A percentile compares a stretch with the other conserved stretches of the same genome.
Conservation (phyloP, 2,888 invertebrate genomes). For the Athalia rosae region DNA sequence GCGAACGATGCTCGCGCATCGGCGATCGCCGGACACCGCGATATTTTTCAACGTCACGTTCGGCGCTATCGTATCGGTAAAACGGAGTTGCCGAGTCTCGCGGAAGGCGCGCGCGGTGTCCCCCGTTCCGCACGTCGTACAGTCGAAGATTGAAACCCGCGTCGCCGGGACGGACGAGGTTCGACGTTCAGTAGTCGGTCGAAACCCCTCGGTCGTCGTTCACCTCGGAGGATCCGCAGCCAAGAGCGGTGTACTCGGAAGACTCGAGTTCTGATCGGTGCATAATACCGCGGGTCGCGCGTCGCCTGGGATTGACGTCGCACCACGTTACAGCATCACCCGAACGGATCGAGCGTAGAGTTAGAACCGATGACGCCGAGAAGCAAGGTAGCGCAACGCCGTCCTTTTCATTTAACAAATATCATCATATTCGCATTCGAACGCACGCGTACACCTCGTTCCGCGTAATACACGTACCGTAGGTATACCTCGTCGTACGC, state of each 20-base stretch:
- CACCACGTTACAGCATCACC: too few relatives aligned
- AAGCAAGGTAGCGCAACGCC: constrained; percentile 20
- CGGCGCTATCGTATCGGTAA: constrained; percentile 19
- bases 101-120: constrained; percentile 33
- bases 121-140: background rate
- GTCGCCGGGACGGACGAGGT: background rate
- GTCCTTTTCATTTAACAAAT: background rate
- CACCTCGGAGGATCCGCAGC: constrained; percentile 31
- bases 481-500: too few relatives aligned
- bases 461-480: too few relatives aligned
- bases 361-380: constrained; percentile 36
- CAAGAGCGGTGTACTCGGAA: background rate
- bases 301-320: too few relatives aligned
- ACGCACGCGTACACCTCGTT: too few relatives aligned
- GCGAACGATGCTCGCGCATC: background rate
- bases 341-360: constrained; percentile 6
- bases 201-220: constrained; percentile 28
- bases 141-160: background rate
- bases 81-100: constrained; percentile 19
- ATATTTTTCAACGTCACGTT: background rate
- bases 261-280: background rate
- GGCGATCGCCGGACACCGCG: background rate
- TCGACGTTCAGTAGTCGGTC: constrained; percentile 37
- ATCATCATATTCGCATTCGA: background rate
- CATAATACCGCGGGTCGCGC: too few relatives aligned